A percentile compares a stretch with the other conserved stretches of the same genome.
phyloP scores from a whole-genome alignment of 2,113 vertebrate genomes.

The Petroica traversi region DNA sequence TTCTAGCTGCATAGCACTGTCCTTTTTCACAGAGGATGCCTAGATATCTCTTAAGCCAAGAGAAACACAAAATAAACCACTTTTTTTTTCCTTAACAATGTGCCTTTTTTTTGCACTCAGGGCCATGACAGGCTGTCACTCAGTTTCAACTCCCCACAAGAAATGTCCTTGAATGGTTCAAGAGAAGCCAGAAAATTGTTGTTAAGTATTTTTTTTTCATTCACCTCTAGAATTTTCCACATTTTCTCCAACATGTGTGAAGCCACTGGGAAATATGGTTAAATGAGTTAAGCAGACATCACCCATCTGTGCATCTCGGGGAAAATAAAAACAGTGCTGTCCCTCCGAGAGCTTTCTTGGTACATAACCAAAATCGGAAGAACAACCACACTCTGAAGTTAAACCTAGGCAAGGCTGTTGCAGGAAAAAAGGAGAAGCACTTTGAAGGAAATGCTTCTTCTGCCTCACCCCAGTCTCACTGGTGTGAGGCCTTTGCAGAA shows the following conservation, averaged over 20 bases:
- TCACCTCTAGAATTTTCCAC: constrained; percentile 65
- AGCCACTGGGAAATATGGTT: constrained; percentile 68
- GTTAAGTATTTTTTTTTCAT: neutral
- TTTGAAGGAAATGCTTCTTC: neutral
- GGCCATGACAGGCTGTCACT: constrained; percentile 3
- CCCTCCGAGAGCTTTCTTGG: constrained; percentile 60
- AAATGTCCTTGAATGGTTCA: constrained; percentile 20
- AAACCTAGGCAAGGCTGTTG: constrained; percentile 6
- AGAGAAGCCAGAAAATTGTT: constrained; percentile 25
- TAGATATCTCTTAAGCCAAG: constrained; percentile 18
- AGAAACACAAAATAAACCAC: neutral
- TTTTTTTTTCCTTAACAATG: neutral
- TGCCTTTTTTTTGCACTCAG: neutral
- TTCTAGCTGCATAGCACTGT: constrained; percentile 25
- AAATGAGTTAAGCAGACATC: constrained; percentile 69
- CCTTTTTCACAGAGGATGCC: constrained; percentile 20
- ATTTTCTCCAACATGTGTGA: constrained; percentile 57
- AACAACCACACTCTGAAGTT: constrained; percentile 18
- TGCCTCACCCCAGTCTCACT: neutral
- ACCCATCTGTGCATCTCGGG: constrained; percentile 61
- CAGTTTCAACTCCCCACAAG: neutral
- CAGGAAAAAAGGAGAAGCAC: neutral
- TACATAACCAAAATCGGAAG: constrained; percentile 58
- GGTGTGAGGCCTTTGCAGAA: neutral
- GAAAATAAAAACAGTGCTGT: constrained; percentile 67